phyloP scores from a whole-genome alignment of 2,888 invertebrate species.

The Drosophila vallismaia region DNA sequence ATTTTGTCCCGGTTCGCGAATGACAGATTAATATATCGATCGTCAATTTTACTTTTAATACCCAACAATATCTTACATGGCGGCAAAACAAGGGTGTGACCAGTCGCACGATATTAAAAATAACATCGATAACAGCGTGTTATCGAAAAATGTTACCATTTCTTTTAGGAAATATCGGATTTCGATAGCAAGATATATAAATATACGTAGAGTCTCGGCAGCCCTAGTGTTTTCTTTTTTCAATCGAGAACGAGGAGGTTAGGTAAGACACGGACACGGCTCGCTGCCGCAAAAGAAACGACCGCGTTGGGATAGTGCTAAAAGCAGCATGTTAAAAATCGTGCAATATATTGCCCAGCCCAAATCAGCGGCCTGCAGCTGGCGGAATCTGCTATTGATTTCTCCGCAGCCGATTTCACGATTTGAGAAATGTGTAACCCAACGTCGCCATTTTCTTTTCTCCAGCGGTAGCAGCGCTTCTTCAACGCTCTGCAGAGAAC shows the following conservation, averaged over 20 bases:
- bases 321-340: constrained; percentile 60
- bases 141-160: background rate
- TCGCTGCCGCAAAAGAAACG: constrained; percentile 19
- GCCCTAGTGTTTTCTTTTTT: background rate
- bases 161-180: no score
- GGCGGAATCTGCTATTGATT: constrained; percentile 79
- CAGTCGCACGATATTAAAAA: no score
- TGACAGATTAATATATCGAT: no score
- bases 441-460: constrained; percentile 83
- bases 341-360: constrained; percentile 77
- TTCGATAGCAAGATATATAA: background rate
- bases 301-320: background rate
- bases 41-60: no score
- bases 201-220: background rate
- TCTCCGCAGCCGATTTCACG: constrained; percentile 60
- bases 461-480: constrained; percentile 77
- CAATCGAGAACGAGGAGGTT: constrained; percentile 76
- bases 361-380: constrained; percentile 59
- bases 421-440: constrained; percentile 68
- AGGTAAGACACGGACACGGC: constrained; percentile 81
- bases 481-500: constrained; percentile 64
- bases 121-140: no score
- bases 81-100: no score
- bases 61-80: no score
- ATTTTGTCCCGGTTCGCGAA: no score